Base-by-base conservation (phyloP, 2,888 invertebrate genomes). In the Petrolisthes manimaculis region DNA sequence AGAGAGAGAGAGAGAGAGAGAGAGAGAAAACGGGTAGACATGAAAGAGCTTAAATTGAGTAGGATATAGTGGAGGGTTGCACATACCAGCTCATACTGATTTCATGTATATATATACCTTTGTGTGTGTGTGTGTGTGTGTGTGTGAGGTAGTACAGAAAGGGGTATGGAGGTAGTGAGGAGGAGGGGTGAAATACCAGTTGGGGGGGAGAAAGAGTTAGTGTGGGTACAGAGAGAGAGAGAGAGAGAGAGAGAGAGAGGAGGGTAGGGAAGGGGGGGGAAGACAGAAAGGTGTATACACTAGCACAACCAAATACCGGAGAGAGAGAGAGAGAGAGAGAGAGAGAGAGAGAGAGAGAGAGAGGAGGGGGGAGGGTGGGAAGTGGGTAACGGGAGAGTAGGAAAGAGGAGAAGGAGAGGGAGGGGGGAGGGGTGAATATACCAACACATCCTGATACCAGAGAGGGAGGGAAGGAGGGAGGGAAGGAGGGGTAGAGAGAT, bases 311-410 rank as follows among this genome's bases (percentile, higher is more conserved):
- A 75, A 21, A 75, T 12, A 9, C 9, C 18, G 24, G 9, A 21
- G 5, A 24, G 18, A n/a, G 8, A 74, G 37, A 74, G 9, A 8
- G 14, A 74, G 18, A 18, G 9, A 74, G 74, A 8, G n/a, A 21
- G 14, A 8, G 74, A 75, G 75, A 75, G 75, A 75, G 75, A 75
- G 75, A 75, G 75, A 75, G 75, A 75, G 75, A 75, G 75, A 75
- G 75, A 75, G 75, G 21, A 21, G 21, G 75, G 21, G 75, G 21
- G 75, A 75, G 75, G 21, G 75, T n/a, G 75, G 21, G 75, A 75
- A 21, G 21, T 14, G 21, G 75, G 21, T 14, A 75, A 21, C 12
- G 75, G 21, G 75, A 75, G 75, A 75, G 75, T n/a, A 21, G 21
- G 75, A 75, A 21, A 75, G 75, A 75, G 75, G 21, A 24, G 21